A percentile compares a stretch with the other conserved stretches of the same genome.
These are phyloP conservation scores for Aphaenogaster rudis DNA, from an alignment of 1,140 invertebrate species.

Conservation along the genomic window DNA sequence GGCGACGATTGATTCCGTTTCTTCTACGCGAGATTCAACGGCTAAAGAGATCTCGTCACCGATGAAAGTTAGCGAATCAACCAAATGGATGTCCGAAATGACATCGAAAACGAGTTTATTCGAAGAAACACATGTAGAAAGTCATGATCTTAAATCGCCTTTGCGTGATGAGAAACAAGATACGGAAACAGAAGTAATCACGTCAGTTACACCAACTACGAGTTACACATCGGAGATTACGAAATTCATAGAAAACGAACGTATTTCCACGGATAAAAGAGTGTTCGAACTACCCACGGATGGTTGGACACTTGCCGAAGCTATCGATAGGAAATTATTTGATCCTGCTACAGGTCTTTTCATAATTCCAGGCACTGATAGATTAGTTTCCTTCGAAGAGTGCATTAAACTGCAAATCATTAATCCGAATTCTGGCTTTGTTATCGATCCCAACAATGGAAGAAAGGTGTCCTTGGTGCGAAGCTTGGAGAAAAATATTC, in stretches of 20 bases:
- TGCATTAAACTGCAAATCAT: conserved; percentile 95
- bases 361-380: conserved; percentile 94
- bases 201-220: not conserved
- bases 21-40: not conserved
- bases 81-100: conserved; percentile 19
- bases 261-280: conserved; percentile 84
- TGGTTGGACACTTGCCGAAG: conserved; percentile 93
- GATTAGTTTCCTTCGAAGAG: conserved; percentile 94
- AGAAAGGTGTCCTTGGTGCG: conserved; percentile 91
- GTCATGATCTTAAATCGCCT: conserved; percentile 48
- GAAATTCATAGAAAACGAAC: conserved; percentile 80
- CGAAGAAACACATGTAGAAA: conserved; percentile 1
- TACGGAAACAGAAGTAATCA: conserved; percentile 1
- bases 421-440: conserved; percentile 92
- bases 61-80: conserved; percentile 21
- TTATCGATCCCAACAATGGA: conserved; percentile 91
- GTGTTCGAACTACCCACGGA: conserved; percentile 92
- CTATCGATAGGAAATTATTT: conserved; percentile 92
- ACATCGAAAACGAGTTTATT: not conserved
- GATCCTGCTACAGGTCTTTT: conserved; percentile 94
- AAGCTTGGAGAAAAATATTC: conserved; percentile 92
- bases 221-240: conserved; percentile 80
- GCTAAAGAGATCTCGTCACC: not conserved
- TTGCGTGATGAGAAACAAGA: conserved; percentile 65
- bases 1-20: conserved; percentile 7